These are phyloP conservation scores for Thamnophis sirtalis DNA, from an alignment of 2,113 vertebrate genomes.

Conservation along the genomic window DNA sequence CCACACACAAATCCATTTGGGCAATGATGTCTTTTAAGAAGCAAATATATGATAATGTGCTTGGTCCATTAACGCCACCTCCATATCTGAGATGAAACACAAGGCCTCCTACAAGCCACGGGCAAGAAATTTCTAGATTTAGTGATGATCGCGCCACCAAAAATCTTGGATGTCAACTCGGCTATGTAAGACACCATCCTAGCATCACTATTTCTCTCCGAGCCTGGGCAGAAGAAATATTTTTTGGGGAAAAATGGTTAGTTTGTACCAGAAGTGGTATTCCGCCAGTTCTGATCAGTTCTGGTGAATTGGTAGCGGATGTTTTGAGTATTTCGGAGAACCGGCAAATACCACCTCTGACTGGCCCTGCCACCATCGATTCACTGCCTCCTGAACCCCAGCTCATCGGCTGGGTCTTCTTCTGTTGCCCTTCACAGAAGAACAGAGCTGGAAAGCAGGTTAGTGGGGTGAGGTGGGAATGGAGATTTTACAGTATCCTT, in stretches of 20 bases:
- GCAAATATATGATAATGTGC: neutral
- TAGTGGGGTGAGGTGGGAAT: too few relatives aligned
- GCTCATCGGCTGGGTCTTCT: too few relatives aligned
- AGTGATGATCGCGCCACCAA: conserved; percentile 6
- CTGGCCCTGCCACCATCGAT: too few relatives aligned
- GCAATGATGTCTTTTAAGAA: conserved; percentile 21
- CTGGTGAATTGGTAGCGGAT: too few relatives aligned
- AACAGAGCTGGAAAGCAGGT: too few relatives aligned
- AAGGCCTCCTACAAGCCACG: conserved; percentile 12
- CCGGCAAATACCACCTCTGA: too few relatives aligned
- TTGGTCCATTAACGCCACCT: conserved; percentile 41
- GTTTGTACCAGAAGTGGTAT: too few relatives aligned
- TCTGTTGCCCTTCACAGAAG: too few relatives aligned
- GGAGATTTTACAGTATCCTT: too few relatives aligned
- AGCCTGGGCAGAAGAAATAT: neutral
- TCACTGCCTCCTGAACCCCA: too few relatives aligned
- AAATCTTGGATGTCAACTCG: conserved; percentile 41
- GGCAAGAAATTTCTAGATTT: conserved; percentile 41
- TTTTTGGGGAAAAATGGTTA: neutral
- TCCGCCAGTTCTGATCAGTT: too few relatives aligned
- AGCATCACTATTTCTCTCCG: neutral
- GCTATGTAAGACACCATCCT: conserved; percentile 37
- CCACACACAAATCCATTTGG: neutral
- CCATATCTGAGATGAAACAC: conserved; percentile 36
- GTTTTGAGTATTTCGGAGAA: too few relatives aligned